These are phyloP conservation scores for Gulo gulo DNA, from an alignment of 2,113 vertebrate genomes.

Conservation along the genomic window DNA sequence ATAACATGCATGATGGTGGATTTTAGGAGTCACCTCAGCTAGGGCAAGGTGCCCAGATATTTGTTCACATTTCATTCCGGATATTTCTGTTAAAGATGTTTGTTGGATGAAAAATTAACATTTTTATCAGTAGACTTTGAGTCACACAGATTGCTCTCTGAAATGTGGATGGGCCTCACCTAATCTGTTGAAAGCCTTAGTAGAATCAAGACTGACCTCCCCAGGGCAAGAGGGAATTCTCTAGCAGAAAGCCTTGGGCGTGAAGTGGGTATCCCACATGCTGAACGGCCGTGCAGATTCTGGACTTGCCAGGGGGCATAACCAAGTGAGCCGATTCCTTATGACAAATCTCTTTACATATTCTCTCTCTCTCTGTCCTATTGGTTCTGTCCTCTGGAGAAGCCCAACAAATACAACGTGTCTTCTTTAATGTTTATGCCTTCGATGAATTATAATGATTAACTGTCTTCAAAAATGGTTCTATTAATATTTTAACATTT, in stretches of 20 bases:
- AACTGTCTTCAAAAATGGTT: not conserved
- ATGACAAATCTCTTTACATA: not conserved
- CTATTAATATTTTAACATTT: not conserved
- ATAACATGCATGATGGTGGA: rapidly evolving
- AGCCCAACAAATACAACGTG: not conserved
- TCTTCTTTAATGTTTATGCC: not conserved
- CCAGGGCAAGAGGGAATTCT: not conserved
- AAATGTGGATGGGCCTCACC: not conserved
- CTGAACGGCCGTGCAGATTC: not conserved
- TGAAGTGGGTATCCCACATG: not conserved
- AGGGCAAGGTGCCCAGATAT: not conserved
- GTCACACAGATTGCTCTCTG: not conserved
- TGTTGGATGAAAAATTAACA: too few relatives aligned
- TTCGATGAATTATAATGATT: not conserved
- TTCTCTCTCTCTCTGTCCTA: rapidly evolving
- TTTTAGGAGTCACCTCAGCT: not conserved
- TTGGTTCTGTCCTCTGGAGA: not conserved
- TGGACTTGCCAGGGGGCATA: not conserved
- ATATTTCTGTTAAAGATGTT: not conserved
- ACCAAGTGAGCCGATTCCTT: not conserved
- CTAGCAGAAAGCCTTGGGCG: not conserved
- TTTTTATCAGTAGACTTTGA: not conserved
- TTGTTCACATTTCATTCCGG: not conserved
- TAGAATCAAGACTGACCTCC: not conserved
- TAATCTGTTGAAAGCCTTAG: not conserved